Percentiles rank a stretch among this genome's conserved stretches.
These are phyloP conservation scores for Mormyrus lacerda DNA, from an alignment of 2,113 vertebrate species.

Conservation along the genomic window DNA sequence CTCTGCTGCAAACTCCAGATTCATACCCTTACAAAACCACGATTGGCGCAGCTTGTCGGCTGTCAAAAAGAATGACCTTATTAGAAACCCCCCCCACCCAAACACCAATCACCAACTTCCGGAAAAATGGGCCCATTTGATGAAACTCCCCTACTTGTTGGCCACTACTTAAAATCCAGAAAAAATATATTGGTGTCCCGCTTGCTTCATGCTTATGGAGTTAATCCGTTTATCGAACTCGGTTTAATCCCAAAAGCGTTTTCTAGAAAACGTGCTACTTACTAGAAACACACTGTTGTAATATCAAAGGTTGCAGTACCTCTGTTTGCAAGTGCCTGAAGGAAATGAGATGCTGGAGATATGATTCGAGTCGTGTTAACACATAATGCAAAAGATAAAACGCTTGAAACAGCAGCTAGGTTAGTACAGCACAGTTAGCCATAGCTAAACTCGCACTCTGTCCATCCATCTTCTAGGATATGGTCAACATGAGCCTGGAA, in stretches of 20 bases:
- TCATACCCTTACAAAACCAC: not conserved
- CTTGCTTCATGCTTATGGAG: not conserved
- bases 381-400: not conserved
- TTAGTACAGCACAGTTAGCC: not conserved
- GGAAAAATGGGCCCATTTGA: not conserved
- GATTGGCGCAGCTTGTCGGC: not conserved
- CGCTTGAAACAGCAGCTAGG: not conserved
- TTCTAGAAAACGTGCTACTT: not conserved
- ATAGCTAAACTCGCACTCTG: not conserved
- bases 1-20: not conserved
- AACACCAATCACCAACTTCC: not conserved
- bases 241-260: not conserved
- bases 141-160: not conserved
- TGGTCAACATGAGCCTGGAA: not conserved
- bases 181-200: not conserved
- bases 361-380: not conserved
- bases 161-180: not conserved
- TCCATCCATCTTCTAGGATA: not conserved
- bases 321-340: not conserved
- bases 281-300: not conserved
- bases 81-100: not conserved
- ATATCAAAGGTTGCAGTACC: not conserved
- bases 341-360: constrained; percentile 4
- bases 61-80: not conserved
- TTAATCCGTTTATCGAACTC: constrained; percentile 10